These are phyloP conservation scores for Lagorchestes hirsutus DNA, from an alignment of 2,797 vertebrate species.

Conservation along the genomic window DNA sequence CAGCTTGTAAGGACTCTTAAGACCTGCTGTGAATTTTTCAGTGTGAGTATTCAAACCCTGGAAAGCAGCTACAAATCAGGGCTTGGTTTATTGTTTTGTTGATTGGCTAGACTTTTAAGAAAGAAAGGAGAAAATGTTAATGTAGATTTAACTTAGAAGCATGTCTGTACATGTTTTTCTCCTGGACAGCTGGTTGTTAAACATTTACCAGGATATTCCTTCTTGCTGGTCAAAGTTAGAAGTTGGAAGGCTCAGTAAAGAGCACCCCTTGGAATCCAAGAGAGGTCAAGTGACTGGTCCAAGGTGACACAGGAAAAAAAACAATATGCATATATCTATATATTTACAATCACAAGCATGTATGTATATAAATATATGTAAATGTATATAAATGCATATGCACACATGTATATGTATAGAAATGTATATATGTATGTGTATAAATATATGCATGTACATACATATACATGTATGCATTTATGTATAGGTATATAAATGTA, in stretches of 20 bases:
- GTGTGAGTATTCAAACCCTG: background rate
- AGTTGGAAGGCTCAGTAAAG: background rate
- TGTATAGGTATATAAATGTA: background rate
- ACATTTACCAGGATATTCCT: background rate
- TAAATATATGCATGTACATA: too few relatives aligned
- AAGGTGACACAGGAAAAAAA: background rate
- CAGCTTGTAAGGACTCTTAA: background rate
- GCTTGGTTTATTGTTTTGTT: background rate
- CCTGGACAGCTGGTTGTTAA: background rate
- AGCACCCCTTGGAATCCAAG: background rate
- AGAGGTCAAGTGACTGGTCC: background rate
- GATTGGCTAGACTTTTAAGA: background rate
- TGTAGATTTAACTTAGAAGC: background rate
- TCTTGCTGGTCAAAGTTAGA: background rate
- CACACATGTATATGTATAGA: too few relatives aligned
- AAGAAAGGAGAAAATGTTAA: background rate
- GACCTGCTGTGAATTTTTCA: background rate
- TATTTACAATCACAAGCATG: too few relatives aligned
- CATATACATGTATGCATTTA: too few relatives aligned
- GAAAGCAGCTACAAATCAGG: background rate
- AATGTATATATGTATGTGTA: too few relatives aligned
- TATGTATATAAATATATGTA: too few relatives aligned
- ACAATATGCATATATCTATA: too few relatives aligned
- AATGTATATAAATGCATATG: too few relatives aligned
- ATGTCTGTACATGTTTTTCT: background rate